Percentiles rank a stretch among this genome's conserved stretches.
phyloP scores from a whole-genome alignment of 2,113 vertebrate genomes.

The Hippocampus zosterae region DNA sequence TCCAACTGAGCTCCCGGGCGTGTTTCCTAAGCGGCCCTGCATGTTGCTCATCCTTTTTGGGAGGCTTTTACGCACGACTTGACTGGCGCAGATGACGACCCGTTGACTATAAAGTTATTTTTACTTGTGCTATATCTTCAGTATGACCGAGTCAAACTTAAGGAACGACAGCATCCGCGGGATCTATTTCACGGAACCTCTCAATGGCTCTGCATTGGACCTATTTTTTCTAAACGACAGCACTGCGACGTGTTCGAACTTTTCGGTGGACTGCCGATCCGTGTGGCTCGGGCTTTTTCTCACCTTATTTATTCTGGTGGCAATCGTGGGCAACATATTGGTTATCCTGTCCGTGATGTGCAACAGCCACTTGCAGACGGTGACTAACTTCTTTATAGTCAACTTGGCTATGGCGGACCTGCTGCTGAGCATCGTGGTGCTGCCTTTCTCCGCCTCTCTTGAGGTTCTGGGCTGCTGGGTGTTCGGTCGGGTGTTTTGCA shows the following conservation, averaged over 20 bases:
- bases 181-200: constrained; percentile 67
- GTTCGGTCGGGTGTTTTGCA: constrained; percentile 94
- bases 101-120: constrained; percentile 60
- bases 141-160: constrained; percentile 84
- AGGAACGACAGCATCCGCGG: constrained; percentile 80
- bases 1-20: background rate
- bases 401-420: constrained; percentile 96
- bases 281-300: constrained; percentile 85
- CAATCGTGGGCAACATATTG: constrained; percentile 93
- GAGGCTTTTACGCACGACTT: background rate
- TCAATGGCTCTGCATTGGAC: constrained; percentile 52
- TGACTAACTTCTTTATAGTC: constrained; percentile 97
- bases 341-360: constrained; percentile 95
- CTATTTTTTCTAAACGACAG: constrained; percentile 58
- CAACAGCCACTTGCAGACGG: constrained; percentile 91
- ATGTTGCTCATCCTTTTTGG: background rate
- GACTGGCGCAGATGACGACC: background rate
- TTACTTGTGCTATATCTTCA: constrained; percentile 62
- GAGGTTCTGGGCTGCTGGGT: constrained; percentile 95
- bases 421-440: constrained; percentile 85
- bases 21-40: background rate
- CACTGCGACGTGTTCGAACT: constrained; percentile 67
- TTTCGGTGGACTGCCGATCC: constrained; percentile 77
- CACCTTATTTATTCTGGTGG: constrained; percentile 84
- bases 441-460: constrained; percentile 93